Percentiles rank a stretch among this genome's conserved stretches.
phyloP scores from a whole-genome alignment of 37 sponge, comb jelly and placozoan genomes.

The Ephydatia muelleri region DNA sequence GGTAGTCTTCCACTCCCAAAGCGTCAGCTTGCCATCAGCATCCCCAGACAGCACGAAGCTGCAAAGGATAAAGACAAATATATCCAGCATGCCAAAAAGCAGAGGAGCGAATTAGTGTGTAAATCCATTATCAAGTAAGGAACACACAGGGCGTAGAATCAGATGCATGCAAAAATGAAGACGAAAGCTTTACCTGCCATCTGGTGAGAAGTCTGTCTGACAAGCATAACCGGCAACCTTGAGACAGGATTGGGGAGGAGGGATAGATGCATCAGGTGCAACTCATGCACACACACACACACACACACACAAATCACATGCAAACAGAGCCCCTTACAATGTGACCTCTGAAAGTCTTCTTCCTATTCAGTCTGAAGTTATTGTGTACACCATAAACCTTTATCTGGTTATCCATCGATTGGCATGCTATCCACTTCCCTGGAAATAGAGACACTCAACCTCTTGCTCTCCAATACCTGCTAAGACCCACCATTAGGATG shows the following conservation, averaged over 20 bases:
- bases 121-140: background rate
- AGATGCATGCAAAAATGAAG: background rate
- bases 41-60: constrained; percentile 91
- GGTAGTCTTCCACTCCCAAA: constrained; percentile 99
- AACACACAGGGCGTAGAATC: background rate
- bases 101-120: background rate
- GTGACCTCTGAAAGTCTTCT: constrained; percentile 97
- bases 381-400: constrained; percentile 83
- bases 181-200: constrained; percentile 83
- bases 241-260: background rate
- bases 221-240: constrained; percentile 98
- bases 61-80: background rate
- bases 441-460: background rate
- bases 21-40: constrained; percentile 85
- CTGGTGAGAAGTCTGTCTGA: constrained; percentile 96
- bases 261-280: background rate
- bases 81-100: background rate
- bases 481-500: constrained; percentile 71
- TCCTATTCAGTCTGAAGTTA: constrained; percentile 90
- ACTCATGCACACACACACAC: constrained; percentile 23
- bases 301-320: constrained; percentile 26
- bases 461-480: background rate
- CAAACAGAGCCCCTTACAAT: constrained; percentile 58
- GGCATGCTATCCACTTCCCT: constrained; percentile 98
- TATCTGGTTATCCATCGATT: constrained; percentile 96